phyloP scores from a whole-genome alignment of 2,113 vertebrate species.

The Cichladusa arquata region DNA sequence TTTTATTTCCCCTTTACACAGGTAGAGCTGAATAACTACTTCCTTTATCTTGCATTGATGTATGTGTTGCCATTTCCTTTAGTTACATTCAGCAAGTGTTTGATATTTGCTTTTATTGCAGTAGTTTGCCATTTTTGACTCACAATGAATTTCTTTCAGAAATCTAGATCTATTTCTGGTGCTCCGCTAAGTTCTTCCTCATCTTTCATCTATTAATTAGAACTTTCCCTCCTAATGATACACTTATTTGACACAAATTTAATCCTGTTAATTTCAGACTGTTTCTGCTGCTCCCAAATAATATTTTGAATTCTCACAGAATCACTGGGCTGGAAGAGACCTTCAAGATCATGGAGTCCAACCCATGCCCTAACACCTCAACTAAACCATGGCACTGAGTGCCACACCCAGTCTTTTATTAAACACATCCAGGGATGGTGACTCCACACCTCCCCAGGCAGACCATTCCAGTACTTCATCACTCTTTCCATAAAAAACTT shows the following conservation, averaged over 20 bases:
- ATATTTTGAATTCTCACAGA: neutral
- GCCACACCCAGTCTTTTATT: neutral
- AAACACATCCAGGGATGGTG: neutral
- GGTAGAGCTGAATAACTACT: neutral
- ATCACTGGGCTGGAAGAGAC: neutral
- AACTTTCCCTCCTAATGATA: neutral
- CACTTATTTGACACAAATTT: neutral
- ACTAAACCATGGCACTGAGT: neutral
- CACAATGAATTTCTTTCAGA: neutral
- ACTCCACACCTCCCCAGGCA: neutral
- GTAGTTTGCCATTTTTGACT: neutral
- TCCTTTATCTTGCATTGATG: neutral
- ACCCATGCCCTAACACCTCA: neutral
- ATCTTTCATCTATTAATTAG: neutral
- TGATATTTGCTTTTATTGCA: neutral
- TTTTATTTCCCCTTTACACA: neutral
- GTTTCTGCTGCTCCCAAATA: neutral
- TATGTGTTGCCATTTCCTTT: neutral
- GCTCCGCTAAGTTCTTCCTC: neutral
- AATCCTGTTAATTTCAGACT: neutral
- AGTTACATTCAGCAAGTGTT: neutral
- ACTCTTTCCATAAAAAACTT: accelerated
- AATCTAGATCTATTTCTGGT: neutral
- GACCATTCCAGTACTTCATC: neutral
- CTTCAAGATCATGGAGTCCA: accelerated